Base-by-base conservation (phyloP, 2,113 vertebrate species). In the Paraplagusia blochii region DNA sequence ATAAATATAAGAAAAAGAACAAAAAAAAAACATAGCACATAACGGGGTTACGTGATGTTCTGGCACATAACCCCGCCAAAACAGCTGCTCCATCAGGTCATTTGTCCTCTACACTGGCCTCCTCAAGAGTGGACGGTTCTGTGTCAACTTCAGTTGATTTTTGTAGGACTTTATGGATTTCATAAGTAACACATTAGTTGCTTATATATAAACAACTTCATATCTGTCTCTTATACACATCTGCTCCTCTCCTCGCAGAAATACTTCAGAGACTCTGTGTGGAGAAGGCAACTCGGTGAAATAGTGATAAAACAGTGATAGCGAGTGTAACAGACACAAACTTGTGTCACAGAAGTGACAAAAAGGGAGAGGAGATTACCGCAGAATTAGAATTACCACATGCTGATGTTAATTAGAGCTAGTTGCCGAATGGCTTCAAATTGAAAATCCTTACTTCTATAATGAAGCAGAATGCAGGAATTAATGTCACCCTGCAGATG, bases 381-480 rank as follows among this genome's bases (percentile, higher is more conserved):
- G 44, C 71, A 80, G 85, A 88, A 82, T 89, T 84, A 76, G 84
- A 87, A 88, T 81, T 79, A 87, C 81, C 79, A 85, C 86, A 84
- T 79, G 82, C 81, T 72, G 76, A 73, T 85, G 89, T 91, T 90
- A 90, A 91, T 91, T 90, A 89, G 80, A 80, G 71, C 77, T 77
- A 83, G 83, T 83, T 80, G 83, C 67, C 42, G 55, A 89, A 82
- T 84, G 44, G 44, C 78, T 83, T 85, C 63, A 80, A 88, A 89
- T 87, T 84, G 82, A 88, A 87, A 85, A 74, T 71, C 63, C 61
- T 42, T 50, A 78, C 75, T 85, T 75, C 72, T 60, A 73, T 76
- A 53, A 63, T 69, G 73, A 66, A 71, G 60, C 68, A 82, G 82
- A 90, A 88, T 85, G 62, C 54, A 39, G 82, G 86, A 90, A 88